These are phyloP conservation scores for Pseudoatta argentina DNA, from an alignment of 1,140 invertebrate species.

Conservation along the genomic window DNA sequence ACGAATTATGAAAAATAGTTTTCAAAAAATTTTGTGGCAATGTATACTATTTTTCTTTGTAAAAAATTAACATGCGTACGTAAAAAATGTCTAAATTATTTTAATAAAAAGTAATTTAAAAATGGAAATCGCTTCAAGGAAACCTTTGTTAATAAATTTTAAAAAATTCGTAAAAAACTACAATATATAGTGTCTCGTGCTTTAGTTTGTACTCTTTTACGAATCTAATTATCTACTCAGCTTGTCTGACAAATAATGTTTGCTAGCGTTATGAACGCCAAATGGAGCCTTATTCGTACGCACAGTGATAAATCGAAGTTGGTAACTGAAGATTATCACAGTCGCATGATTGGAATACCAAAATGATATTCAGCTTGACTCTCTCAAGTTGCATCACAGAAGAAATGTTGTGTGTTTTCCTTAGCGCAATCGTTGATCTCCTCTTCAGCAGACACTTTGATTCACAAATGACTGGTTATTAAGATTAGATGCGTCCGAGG, in stretches of 20 bases:
- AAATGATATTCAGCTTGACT: background rate
- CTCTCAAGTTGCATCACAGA: slow-evolving; percentile 37
- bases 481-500: slow-evolving; percentile 87
- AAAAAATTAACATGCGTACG: background rate
- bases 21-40: background rate
- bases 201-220: slow-evolving; percentile 1
- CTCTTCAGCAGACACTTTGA: background rate
- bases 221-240: background rate
- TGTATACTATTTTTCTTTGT: background rate
- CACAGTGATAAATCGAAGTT: no score
- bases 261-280: no score
- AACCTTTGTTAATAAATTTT: background rate
- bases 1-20: background rate
- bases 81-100: background rate
- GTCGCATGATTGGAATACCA: background rate
- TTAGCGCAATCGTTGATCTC: background rate
- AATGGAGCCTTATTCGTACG: no score
- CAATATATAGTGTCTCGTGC: background rate
- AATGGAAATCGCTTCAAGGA: background rate
- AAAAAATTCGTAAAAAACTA: background rate
- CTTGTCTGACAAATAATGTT: background rate
- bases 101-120: background rate
- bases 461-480: background rate
- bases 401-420: background rate
- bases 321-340: no score